A percentile compares a stretch with the other conserved stretches of the same genome.
phyloP scores from a whole-genome alignment of 1,140 invertebrate species.

The Procambarus clarkii region DNA sequence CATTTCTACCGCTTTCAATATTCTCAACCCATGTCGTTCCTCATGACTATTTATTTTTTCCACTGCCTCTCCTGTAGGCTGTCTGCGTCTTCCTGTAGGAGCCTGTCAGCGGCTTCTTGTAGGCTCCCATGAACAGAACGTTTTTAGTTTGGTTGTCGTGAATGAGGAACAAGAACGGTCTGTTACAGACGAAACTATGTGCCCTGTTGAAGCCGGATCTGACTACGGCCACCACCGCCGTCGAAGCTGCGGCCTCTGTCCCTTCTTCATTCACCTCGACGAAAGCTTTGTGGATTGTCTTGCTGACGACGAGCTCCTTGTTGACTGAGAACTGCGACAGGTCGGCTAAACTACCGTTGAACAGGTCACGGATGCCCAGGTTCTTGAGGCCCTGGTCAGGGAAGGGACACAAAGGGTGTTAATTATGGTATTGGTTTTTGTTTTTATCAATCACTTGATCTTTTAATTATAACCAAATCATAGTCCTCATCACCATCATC shows the following conservation, averaged over 20 bases:
- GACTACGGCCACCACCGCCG: constrained; percentile 74
- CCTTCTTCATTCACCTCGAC: constrained; percentile 83
- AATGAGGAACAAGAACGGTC: constrained; percentile 60
- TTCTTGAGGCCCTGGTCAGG: constrained; percentile 46
- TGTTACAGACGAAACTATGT: constrained; percentile 40
- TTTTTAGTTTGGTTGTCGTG: no score
- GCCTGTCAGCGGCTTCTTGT: no score
- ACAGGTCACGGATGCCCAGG: constrained; percentile 81
- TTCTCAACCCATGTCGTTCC: no score
- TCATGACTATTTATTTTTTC: no score
- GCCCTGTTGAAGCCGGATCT: neutral
- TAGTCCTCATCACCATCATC: no score
- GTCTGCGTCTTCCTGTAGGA: no score
- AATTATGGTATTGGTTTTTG: no score
- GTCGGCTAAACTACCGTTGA: constrained; percentile 79
- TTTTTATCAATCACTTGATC: no score
- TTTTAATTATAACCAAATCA: no score
- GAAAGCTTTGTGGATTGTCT: constrained; percentile 78
- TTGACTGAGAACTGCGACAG: constrained; percentile 77
- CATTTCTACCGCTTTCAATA: no score
- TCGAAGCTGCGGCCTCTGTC: constrained; percentile 84
- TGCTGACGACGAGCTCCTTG: constrained; percentile 68
- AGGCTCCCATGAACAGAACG: no score
- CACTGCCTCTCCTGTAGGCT: no score
- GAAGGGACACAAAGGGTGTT: neutral